Evolutionary conservation across 1,140 invertebrate species (phyloP).

Genomic region (Drosophila grimshawi): DNA sequence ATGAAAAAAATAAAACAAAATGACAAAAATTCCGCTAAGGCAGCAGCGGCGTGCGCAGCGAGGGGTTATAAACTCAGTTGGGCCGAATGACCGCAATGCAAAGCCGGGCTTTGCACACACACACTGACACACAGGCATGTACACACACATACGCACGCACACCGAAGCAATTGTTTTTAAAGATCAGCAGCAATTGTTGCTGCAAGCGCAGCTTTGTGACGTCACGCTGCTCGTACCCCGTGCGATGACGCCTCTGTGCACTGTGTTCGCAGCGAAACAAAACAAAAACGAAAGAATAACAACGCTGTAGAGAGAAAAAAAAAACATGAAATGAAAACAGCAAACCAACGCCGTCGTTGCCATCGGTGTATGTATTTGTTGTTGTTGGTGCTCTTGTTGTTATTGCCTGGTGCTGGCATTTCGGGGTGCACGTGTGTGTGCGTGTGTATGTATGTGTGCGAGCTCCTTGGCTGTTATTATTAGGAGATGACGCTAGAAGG

Average conservation of each 20-base stretch:
- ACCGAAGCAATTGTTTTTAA: neutral
- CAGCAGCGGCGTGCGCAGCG: constrained; percentile 37
- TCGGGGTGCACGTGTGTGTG: constrained; percentile 14
- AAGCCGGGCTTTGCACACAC: neutral
- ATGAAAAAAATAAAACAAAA: constrained; percentile 45
- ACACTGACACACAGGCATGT: neutral
- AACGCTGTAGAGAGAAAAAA: constrained; percentile 64
- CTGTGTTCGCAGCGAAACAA: constrained; percentile 63
- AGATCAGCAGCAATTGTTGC: constrained; percentile 7
- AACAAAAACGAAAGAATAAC: constrained; percentile 80
- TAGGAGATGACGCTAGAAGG: constrained; percentile 23
- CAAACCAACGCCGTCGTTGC: constrained; percentile 55
- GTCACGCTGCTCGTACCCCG: neutral
- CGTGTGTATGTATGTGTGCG: constrained; percentile 26
- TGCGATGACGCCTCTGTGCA: constrained; percentile 46
- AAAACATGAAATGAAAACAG: constrained; percentile 76
- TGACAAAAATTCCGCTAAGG: constrained; percentile 71
- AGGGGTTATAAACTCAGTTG: neutral
- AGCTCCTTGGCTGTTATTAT: constrained; percentile 70
- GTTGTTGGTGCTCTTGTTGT: constrained; percentile 45
- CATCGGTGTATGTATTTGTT: constrained; percentile 39
- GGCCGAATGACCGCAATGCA: neutral
- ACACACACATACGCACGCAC: neutral
- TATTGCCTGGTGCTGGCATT: constrained; percentile 45
- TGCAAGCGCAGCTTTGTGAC: constrained; percentile 19